Evolutionary conservation across 2,113 vertebrate genomes (phyloP).

Genomic region (Ictidomys tridecemlineatus): DNA sequence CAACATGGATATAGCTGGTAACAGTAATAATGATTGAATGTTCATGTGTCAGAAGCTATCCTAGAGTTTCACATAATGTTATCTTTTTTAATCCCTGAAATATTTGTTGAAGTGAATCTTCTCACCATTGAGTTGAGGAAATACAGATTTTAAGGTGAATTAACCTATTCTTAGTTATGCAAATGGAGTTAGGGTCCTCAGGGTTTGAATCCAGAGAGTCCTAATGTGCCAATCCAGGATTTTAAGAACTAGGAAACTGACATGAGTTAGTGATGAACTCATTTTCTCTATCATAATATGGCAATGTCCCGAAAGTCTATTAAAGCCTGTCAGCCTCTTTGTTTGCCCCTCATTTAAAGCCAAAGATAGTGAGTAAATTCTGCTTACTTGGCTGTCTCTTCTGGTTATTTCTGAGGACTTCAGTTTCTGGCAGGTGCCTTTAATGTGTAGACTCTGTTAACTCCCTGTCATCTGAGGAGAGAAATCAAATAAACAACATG

Average conservation of each 20-base stretch:
- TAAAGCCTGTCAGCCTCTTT: background rate
- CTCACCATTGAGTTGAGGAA: background rate
- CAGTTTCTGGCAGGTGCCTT: conserved; percentile 49
- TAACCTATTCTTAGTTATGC: background rate
- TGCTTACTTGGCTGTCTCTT: conserved; percentile 28
- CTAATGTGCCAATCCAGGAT: background rate
- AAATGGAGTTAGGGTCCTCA: background rate
- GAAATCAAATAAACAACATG: conserved; percentile 65
- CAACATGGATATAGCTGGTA: background rate
- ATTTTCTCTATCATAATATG: background rate
- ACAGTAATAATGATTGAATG: background rate
- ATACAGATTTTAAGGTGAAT: background rate
- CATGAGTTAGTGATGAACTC: background rate
- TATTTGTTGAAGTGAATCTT: background rate
- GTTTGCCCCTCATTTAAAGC: background rate
- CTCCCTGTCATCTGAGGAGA: conserved; percentile 56
- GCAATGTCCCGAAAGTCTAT: background rate
- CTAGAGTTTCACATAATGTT: background rate
- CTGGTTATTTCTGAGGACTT: conserved; percentile 26
- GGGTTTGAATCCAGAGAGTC: background rate
- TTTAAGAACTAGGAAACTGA: background rate
- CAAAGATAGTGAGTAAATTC: background rate
- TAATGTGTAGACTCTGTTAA: conserved; percentile 49
- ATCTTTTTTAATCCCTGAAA: background rate
- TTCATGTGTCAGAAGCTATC: background rate